phyloP scores from a whole-genome alignment of 2,797 vertebrate genomes.

The Epinephelus malabaricus region DNA sequence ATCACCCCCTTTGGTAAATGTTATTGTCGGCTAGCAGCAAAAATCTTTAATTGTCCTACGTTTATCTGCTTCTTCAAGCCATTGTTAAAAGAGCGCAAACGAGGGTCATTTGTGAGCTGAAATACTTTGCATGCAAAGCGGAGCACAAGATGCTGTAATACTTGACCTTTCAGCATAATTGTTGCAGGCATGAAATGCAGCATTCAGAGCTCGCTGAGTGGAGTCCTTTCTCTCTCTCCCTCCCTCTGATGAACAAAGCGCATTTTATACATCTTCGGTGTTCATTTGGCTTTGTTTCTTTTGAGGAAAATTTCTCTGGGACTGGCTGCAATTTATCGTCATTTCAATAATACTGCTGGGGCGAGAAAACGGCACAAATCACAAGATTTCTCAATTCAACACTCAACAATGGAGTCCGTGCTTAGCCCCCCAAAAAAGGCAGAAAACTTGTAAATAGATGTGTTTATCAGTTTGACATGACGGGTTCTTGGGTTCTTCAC shows the following conservation, averaged over 20 bases:
- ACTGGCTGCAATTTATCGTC: slow-evolving; percentile 91
- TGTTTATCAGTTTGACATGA: slow-evolving; percentile 35
- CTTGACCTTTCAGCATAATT: slow-evolving; percentile 99
- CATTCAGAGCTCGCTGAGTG: slow-evolving; percentile 95
- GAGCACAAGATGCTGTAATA: slow-evolving; percentile 99
- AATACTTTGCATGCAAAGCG: slow-evolving; percentile 99
- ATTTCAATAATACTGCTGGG: slow-evolving; percentile 81
- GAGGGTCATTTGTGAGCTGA: slow-evolving; percentile 98
- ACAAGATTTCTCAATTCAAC: slow-evolving; percentile 51
- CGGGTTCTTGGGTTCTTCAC: background rate
- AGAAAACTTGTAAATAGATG: slow-evolving; percentile 42
- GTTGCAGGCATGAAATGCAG: slow-evolving; percentile 97
- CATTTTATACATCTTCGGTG: slow-evolving; percentile 91
- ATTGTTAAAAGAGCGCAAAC: slow-evolving; percentile 95
- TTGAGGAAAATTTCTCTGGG: slow-evolving; percentile 92
- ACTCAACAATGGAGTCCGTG: slow-evolving; percentile 41
- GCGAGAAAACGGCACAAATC: slow-evolving; percentile 35
- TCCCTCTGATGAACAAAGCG: slow-evolving; percentile 90
- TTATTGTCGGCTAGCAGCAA: slow-evolving; percentile 93
- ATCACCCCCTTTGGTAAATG: slow-evolving; percentile 96
- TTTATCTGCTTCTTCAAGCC: slow-evolving; percentile 97
- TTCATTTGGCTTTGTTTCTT: slow-evolving; percentile 88
- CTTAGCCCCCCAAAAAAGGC: background rate
- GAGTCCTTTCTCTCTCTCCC: slow-evolving; percentile 84
- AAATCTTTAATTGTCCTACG: slow-evolving; percentile 98